phyloP scores from a whole-genome alignment of 1,140 invertebrate genomes.

The Drosophila parvula region DNA sequence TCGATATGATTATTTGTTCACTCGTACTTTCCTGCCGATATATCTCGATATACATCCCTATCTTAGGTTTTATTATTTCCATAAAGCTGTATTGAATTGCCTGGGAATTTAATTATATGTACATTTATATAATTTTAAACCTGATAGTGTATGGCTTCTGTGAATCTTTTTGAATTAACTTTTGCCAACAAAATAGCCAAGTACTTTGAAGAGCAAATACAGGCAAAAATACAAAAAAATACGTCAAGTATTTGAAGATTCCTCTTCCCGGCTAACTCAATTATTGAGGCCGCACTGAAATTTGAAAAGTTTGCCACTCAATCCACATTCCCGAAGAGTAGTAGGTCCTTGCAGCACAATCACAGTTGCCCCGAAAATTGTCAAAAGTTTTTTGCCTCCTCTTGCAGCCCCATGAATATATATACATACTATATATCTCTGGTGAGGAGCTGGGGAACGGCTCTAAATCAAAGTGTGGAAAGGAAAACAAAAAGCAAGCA shows the following conservation, averaged over 20 bases:
- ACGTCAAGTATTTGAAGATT: conserved; percentile 4
- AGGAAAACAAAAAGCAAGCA: conserved; percentile 48
- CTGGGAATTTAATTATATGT: too few relatives aligned
- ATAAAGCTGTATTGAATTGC: too few relatives aligned
- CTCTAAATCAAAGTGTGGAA: conserved; percentile 54
- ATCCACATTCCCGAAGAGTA: not conserved
- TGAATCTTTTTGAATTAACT: not conserved
- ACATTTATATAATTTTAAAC: not conserved
- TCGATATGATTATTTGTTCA: too few relatives aligned
- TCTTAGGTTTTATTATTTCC: too few relatives aligned
- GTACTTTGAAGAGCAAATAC: not conserved
- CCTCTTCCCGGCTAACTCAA: conserved; percentile 24
- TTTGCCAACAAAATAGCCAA: not conserved
- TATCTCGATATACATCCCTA: too few relatives aligned
- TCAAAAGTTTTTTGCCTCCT: conserved; percentile 18
- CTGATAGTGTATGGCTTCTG: not conserved
- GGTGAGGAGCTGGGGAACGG: not conserved
- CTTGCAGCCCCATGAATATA: conserved; percentile 38
- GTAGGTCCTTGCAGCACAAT: conserved; percentile 10
- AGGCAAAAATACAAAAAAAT: not conserved
- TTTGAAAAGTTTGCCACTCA: conserved; percentile 26
- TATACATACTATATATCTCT: conserved; percentile 7
- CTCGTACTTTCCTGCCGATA: too few relatives aligned
- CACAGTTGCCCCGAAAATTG: conserved; percentile 50
- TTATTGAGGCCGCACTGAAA: conserved; percentile 34